Evolutionary conservation across 2,113 vertebrate species (phyloP), one percentile per base, ranked within the genome.

Genomic region (Formicarius rufipectus): DNA sequence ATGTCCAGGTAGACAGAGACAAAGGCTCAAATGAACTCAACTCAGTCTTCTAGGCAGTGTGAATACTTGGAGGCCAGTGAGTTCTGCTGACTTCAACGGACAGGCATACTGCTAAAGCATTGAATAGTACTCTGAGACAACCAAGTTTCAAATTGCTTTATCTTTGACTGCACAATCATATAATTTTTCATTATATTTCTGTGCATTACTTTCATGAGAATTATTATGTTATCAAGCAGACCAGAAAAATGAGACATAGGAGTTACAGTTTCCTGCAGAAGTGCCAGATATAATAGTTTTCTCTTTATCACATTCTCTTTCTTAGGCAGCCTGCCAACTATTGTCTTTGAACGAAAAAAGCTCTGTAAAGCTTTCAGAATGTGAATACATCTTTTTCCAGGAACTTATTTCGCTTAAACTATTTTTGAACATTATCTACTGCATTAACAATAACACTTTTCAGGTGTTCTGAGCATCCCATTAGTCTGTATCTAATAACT

Each of bases 111-210:
- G 33, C 19, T 93, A 67, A 77, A 90, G 79, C 35, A 62, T 63
- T 7, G 7, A 55, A 53, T 49, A 3, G 8, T 83, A 66, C 31
- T 76, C 87, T 37, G 67, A 86, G 90, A 93, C 39, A 47, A 49
- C 2, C 0, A 59, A 79, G 35, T 90, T 93, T 93, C 90, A 86
- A 83, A 94, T 74, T 93, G 50, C 85, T 90, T 90, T 94, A 80
- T 93, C 79, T 96, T 90, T 77, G 90, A 88, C 52, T 91, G 94
- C 59, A 86, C 55, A 77, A 77, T 90, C 13, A 14, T 74, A 80
- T 95, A 3, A 91, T 86, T 96, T 96, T 93, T 95, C 84, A 93
- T 96, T 91, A 91, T 63, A 73, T 85, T 90, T 91, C 63, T 59
- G 21, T 83, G 76, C 78, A 68, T 64, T 94, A 39, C 74, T 39